Base-by-base conservation (phyloP, 2,888 invertebrate species). In the Tanytarsus gracilentus region DNA sequence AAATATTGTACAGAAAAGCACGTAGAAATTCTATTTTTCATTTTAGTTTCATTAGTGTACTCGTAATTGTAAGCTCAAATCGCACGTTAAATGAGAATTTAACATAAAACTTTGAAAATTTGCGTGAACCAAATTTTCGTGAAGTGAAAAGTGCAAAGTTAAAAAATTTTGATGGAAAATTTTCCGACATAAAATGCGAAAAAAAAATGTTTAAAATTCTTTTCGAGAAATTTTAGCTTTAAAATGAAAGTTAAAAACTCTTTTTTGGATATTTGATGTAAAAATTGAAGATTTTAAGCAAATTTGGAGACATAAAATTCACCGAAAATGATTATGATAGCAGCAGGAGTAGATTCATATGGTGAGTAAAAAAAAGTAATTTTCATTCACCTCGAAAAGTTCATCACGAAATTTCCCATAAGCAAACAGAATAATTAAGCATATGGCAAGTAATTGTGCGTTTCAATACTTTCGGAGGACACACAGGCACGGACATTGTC, bases 281-380 rank as follows among this genome's bases (percentile, higher is more conserved):
- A 52, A 25, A 36, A 1, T 36, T 23, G 11, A 36, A 36, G 9
- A 44, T 3, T 40, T 25, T 11, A 40, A 39, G 14, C 9, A 56
- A 25, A 55, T 23, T 30, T 33, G 9, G 6, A 2, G 9, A 11
- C n/a, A 11, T n/a, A 29, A 51, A 29, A 7, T 33, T 53, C 9
- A 14, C 30, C 33, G 25, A 29, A 36, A 21, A 58, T 58, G 58
- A 58, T 58, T 58, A 58, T 58, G 58, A 58, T 58, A 48, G 58
- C 58, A 11, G 58, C n/a, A n/a, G n/a, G 58, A 25, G 58, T 58
- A 18, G 58, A 58, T 23, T 58, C 58, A 18, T 58, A 58, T 26
- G 58, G 58, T 58, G 48, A 58, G 44, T 21, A 21, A n/a, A 4
- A 23, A 18, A 21, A 18, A 21, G 9, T 16, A 48, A 40, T 21